Evolutionary conservation across 1,140 invertebrate genomes (phyloP), one percentile per base, ranked within the genome.

Genomic region (Elysia chlorotica): DNA sequence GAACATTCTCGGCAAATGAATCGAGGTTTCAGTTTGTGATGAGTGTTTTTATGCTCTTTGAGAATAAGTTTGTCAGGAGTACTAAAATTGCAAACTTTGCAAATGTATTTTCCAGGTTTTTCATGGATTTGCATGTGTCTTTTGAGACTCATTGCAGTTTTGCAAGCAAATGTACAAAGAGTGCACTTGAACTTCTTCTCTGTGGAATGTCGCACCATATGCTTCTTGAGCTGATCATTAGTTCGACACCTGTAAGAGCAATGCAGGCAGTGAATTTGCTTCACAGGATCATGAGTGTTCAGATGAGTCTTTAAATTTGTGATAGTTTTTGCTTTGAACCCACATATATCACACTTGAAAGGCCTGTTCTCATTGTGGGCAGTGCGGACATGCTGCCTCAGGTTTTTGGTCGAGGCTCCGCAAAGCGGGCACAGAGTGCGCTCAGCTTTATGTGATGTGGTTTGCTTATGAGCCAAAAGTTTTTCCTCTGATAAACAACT

Each of bases 51-150:
- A 53, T 67, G 65, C 25, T 67, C 25, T 10, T 53, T 25, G 1
- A 67, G 48, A 4, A 67, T 2, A 10, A 67, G 2, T 30, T 67
- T 67, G 35, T 67, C 65, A 33, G 53, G 65, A 21, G 65, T 67
- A 30, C 25, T 67, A 23, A 53, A 67, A 38, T 54, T 21, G 36
- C 65, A 67, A 3, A 67, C 36, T 19, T 38, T 33, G 41, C 65
- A 67, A 3, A 67, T 53, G 35, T 67, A 67, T 54, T 67, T 67
- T 19, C 56, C 56, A 23, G 65, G 65, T 19, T 38, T 54, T 33
- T 67, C 37, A 21, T 67, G 65, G 28, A 67, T 67, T 19, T 67
- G 65, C 65, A 67, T 67, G 48, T 67, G 65, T n/a, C 65, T 25
- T 37, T 67, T 67, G 21, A 67, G 35, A 33, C 65, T 67, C 65